Evolutionary conservation across 2,888 invertebrate genomes (phyloP).

Genomic region (Trichogramma dendrolimi): DNA sequence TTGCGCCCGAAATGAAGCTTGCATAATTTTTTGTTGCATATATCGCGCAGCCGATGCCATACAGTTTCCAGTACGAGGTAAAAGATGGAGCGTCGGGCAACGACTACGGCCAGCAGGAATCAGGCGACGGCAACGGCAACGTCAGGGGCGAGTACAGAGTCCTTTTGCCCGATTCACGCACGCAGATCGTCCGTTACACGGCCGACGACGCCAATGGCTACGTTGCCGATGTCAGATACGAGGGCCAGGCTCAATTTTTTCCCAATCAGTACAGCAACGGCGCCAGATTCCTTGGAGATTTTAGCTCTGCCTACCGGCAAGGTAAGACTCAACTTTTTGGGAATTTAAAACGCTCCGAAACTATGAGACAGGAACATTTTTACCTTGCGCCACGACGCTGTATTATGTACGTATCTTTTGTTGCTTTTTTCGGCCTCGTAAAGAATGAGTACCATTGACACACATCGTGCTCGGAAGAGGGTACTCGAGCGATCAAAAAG

Average conservation of each 20-base stretch:
- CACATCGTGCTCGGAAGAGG: no score
- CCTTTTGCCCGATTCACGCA: conserved; percentile 77
- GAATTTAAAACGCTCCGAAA: no score
- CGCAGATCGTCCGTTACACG: conserved; percentile 79
- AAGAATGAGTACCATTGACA: no score
- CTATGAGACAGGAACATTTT: no score
- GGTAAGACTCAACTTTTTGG: no score
- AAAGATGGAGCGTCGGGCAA: conserved; percentile 74
- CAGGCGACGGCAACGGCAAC: conserved; percentile 75
- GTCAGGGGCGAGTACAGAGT: conserved; percentile 81
- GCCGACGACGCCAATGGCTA: conserved; percentile 83
- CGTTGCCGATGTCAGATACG: conserved; percentile 73
- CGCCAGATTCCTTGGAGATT: conserved; percentile 22
- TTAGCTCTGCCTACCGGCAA: conserved; percentile 8
- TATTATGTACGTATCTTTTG: no score
- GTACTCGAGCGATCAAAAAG: no score
- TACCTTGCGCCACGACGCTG: no score
- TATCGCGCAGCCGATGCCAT: conserved; percentile 57
- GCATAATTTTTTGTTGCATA: not conserved
- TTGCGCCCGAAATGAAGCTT: not conserved
- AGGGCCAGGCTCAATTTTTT: conserved; percentile 51
- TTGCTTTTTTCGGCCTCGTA: no score
- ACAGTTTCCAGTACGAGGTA: conserved; percentile 81
- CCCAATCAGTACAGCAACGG: conserved; percentile 31
- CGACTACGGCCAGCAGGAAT: conserved; percentile 80